Evolutionary conservation across 2,888 invertebrate genomes (phyloP).

Genomic region (Eilema caniola): DNA sequence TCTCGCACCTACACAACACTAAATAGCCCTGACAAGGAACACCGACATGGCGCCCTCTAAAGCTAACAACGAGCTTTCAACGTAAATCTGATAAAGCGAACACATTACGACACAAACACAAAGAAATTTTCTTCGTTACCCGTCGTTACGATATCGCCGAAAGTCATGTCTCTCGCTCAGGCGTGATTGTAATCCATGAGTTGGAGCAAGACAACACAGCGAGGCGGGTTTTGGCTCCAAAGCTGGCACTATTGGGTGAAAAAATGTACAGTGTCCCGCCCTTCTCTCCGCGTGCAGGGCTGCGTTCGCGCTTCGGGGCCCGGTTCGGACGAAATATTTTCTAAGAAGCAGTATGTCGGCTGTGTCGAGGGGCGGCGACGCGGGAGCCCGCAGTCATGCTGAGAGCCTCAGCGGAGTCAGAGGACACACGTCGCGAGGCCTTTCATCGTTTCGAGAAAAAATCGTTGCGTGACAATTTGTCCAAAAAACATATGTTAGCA

Average conservation of each 20-base stretch:
- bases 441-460: conserved; percentile 79
- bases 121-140: conserved; percentile 80
- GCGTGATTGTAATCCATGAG: conserved; percentile 22
- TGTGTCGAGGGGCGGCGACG: conserved; percentile 82
- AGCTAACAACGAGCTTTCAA: conserved; percentile 85
- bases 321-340: conserved; percentile 73
- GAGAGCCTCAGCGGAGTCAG: conserved; percentile 83
- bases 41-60: conserved; percentile 74
- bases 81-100: conserved; percentile 86
- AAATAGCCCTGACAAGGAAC: conserved; percentile 59
- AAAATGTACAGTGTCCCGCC: conserved; percentile 79
- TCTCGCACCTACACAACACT: conserved; percentile 51
- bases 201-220: conserved; percentile 63
- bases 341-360: conserved; percentile 84
- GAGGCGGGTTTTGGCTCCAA: conserved; percentile 44
- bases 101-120: conserved; percentile 83
- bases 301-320: conserved; percentile 77
- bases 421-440: conserved; percentile 83
- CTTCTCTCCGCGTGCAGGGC: conserved; percentile 72
- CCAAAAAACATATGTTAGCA: conserved; percentile 71
- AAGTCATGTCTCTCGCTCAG: conserved; percentile 57
- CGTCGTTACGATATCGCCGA: conserved; percentile 58
- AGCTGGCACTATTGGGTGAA: conserved; percentile 76
- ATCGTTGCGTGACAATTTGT: conserved; percentile 75
- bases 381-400: conserved; percentile 87